A percentile compares a stretch with the other conserved stretches of the same genome.
These are phyloP conservation scores for Lamellibrachia satsuma DNA, from an alignment of 2,888 invertebrate genomes.

Conservation along the genomic window DNA sequence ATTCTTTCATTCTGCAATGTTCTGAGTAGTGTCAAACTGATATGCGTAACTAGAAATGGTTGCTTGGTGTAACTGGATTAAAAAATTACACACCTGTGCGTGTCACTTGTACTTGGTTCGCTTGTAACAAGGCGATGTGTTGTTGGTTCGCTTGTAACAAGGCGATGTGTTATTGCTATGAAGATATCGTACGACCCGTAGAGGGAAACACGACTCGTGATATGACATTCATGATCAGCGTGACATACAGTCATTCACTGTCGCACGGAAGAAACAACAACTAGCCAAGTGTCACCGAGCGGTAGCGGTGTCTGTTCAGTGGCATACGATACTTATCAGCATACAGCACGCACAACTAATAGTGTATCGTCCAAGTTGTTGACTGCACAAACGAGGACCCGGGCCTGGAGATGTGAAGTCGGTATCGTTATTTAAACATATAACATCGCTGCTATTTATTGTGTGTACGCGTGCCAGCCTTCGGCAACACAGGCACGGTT, in stretches of 20 bases:
- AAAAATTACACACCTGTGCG: too few relatives aligned
- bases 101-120: background rate
- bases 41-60: too few relatives aligned
- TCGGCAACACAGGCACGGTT: background rate
- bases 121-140: conserved; percentile 1
- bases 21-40: too few relatives aligned
- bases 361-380: background rate
- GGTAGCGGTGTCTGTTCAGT: background rate
- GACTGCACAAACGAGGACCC: background rate
- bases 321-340: background rate
- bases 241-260: background rate
- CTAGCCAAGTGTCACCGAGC: background rate
- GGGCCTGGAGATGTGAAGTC: background rate
- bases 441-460: background rate
- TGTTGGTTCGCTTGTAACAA: background rate
- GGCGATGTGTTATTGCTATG: background rate
- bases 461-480: background rate
- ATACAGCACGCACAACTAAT: background rate
- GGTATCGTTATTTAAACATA: background rate
- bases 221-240: background rate
- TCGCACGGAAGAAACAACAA: background rate
- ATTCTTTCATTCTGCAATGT: too few relatives aligned
- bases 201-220: background rate
- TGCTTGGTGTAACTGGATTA: too few relatives aligned
- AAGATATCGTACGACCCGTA: background rate